A percentile compares a stretch with the other conserved stretches of the same genome.
Evolutionary conservation across 2,797 vertebrate genomes (phyloP).

Genomic region (Bovichtus diacanthus): DNA sequence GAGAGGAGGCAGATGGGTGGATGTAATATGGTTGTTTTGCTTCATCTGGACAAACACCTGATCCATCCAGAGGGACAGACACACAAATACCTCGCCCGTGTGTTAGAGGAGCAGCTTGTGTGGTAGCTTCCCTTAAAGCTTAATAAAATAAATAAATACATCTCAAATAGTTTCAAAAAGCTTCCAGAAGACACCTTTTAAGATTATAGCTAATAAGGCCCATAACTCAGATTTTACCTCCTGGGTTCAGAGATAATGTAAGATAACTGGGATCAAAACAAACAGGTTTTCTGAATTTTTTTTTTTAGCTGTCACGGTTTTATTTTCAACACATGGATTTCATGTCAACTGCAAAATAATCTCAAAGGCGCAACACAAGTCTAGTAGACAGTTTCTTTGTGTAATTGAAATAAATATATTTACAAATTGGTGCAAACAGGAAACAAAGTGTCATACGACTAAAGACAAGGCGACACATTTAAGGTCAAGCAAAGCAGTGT

Average conservation of each 20-base stretch:
- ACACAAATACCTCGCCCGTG: neutral
- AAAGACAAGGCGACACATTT: neutral
- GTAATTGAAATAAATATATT: constrained; percentile 18
- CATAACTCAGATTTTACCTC: neutral
- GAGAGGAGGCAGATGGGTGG: constrained; percentile 90
- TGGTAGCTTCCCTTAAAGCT: too few relatives aligned
- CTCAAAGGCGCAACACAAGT: constrained; percentile 1
- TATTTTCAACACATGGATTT: neutral
- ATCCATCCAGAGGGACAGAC: constrained; percentile 84
- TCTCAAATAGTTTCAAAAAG: too few relatives aligned
- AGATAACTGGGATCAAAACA: neutral
- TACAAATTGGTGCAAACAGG: constrained; percentile 69
- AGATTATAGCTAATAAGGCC: neutral
- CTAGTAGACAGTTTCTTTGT: neutral
- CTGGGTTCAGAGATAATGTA: neutral
- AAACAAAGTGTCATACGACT: constrained; percentile 72
- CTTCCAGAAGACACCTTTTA: neutral
- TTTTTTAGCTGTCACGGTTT: neutral
- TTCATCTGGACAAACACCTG: constrained; percentile 92
- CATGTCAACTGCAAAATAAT: neutral
- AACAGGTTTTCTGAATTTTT: neutral
- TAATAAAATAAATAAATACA: neutral
- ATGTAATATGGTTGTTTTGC: constrained; percentile 78
- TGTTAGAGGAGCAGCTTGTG: neutral
- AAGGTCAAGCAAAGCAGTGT: neutral